These are phyloP conservation scores for Sebastes fasciatus DNA, from an alignment of 2,113 vertebrate species.

Conservation along the genomic window DNA sequence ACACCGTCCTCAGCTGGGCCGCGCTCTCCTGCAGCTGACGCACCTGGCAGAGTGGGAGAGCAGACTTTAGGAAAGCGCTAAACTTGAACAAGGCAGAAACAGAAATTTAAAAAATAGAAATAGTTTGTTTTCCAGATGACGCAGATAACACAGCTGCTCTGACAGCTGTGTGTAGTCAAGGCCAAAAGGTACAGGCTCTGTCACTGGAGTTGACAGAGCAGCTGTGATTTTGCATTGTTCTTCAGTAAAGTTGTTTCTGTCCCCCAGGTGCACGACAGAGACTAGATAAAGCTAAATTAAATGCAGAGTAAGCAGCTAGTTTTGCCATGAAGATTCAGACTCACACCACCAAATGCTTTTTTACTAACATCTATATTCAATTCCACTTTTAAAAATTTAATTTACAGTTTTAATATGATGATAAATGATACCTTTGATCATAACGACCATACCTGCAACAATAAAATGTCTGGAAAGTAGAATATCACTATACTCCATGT, in stretches of 20 bases:
- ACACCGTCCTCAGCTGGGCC: constrained; percentile 93
- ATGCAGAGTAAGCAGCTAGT: constrained; percentile 26
- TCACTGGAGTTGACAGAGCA: constrained; percentile 29
- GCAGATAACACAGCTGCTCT: constrained; percentile 58
- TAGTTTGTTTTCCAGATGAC: constrained; percentile 39
- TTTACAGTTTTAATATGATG: not conserved
- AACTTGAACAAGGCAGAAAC: constrained; percentile 11
- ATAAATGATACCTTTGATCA: not conserved
- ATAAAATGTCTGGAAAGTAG: not conserved
- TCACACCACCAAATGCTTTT: not conserved
- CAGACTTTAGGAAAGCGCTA: constrained; percentile 4
- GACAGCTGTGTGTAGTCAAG: constrained; percentile 37
- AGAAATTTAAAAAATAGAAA: constrained; percentile 5
- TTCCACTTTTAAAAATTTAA: not conserved
- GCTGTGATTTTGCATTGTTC: constrained; percentile 46
- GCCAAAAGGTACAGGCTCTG: constrained; percentile 12
- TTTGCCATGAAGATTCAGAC: constrained; percentile 4
- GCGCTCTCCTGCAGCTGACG: constrained; percentile 95
- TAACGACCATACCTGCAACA: not conserved
- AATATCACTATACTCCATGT: too few relatives aligned
- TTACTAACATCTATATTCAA: not conserved
- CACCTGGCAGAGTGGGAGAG: constrained; percentile 79
- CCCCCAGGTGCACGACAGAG: constrained; percentile 39
- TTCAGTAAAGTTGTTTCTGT: constrained; percentile 23
- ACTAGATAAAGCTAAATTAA: constrained; percentile 15